Percentiles rank a stretch among this genome's conserved stretches.
Evolutionary conservation across 2,113 vertebrate genomes (phyloP).

Genomic region (Otis tarda): DNA sequence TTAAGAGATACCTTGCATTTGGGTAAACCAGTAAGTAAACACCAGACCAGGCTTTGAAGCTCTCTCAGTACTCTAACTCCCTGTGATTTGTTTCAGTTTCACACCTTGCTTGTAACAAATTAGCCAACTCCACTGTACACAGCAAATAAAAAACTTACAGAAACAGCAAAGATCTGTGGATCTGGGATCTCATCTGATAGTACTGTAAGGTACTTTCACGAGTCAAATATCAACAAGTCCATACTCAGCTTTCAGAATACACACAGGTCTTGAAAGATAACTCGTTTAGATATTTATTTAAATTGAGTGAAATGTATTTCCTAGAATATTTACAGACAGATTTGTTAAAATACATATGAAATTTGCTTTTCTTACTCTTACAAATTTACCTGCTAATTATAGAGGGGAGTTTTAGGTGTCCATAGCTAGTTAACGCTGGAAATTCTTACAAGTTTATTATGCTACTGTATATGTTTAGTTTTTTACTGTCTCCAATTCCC

Average conservation of each 20-base stretch:
- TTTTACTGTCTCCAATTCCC: not conserved
- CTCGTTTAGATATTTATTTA: not conserved
- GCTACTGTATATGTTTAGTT: not conserved
- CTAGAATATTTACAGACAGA: not conserved
- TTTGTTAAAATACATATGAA: not conserved
- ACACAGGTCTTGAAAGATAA: not conserved
- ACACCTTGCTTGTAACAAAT: not conserved
- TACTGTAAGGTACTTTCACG: not conserved
- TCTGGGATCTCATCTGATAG: not conserved
- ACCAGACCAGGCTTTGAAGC: not conserved
- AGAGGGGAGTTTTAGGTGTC: rapidly evolving
- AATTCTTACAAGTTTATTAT: not conserved
- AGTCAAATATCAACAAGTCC: not conserved
- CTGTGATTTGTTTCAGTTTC: not conserved
- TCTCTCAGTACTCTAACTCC: not conserved
- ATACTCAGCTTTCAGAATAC: not conserved
- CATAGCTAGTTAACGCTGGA: not conserved
- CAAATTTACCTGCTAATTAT: not conserved
- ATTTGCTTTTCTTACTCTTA: not conserved
- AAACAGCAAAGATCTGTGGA: not conserved
- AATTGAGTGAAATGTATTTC: rapidly evolving
- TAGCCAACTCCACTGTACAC: not conserved
- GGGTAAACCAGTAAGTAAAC: not conserved
- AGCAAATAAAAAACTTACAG: not conserved
- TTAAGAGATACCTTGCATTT: not conserved